Evolutionary conservation across 2,113 vertebrate species (phyloP).

Genomic region (Cryptotis parvus): DNA sequence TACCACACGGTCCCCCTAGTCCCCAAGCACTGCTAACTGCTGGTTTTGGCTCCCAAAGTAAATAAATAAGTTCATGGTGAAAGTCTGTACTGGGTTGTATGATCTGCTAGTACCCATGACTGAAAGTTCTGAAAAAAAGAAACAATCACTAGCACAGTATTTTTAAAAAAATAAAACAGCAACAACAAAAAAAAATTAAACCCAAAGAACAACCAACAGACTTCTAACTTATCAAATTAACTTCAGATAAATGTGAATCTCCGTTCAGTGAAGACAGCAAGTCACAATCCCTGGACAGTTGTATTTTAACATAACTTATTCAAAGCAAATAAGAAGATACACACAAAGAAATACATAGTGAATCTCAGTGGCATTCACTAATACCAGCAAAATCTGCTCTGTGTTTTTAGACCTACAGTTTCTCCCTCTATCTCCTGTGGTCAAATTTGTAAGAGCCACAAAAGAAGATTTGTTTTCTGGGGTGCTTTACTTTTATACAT

Average conservation of each 20-base stretch:
- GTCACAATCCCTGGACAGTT: not conserved
- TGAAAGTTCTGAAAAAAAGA: constrained; percentile 12
- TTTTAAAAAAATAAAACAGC: not conserved
- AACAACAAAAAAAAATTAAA: not conserved
- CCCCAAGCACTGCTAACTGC: no score
- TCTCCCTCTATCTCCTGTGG: not conserved
- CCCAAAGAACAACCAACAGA: not conserved
- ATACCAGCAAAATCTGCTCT: not conserved
- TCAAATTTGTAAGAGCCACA: not conserved
- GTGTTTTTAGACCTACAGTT: not conserved
- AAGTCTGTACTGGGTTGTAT: not conserved
- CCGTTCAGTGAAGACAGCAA: not conserved
- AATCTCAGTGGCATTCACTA: not conserved
- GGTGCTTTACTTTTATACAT: not conserved
- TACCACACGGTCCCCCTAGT: no score
- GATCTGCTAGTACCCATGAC: not conserved
- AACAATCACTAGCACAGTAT: not conserved
- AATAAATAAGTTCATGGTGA: not conserved
- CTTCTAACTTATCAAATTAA: not conserved
- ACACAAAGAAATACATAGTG: not conserved
- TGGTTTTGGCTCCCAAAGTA: no score
- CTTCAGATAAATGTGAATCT: constrained; percentile 8
- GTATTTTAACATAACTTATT: not conserved
- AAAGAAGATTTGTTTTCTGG: not conserved
- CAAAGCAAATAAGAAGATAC: not conserved